phyloP scores from a whole-genome alignment of 2,888 invertebrate genomes.

The Matsumyia berberina region DNA sequence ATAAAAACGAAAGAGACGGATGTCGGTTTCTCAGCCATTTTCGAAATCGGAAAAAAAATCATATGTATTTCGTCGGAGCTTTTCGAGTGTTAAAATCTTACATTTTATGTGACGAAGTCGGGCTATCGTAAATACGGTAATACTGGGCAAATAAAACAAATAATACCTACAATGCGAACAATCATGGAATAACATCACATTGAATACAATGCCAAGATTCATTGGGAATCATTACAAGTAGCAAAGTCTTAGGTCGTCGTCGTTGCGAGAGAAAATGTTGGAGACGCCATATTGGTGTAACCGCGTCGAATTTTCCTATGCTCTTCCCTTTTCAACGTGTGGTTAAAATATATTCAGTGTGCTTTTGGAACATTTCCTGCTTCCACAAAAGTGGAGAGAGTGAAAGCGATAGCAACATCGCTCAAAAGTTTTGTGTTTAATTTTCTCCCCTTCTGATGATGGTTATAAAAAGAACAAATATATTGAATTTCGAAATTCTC shows the following conservation, averaged over 20 bases:
- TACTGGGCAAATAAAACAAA: neutral
- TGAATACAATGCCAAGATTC: slow-evolving; percentile 3
- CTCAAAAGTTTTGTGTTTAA: slow-evolving; percentile 27
- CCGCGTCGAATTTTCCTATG: slow-evolving; percentile 37
- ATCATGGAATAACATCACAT: slow-evolving; percentile 2
- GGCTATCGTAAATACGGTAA: slow-evolving; percentile 34
- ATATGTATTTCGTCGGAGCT: slow-evolving; percentile 56
- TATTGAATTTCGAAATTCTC: slow-evolving; percentile 49
- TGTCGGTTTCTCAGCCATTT: slow-evolving; percentile 35
- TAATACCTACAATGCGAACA: slow-evolving; percentile 12
- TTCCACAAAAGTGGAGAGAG: slow-evolving; percentile 9
- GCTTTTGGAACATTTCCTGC: slow-evolving; percentile 28
- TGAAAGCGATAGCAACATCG: slow-evolving; percentile 32
- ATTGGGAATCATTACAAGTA: slow-evolving; percentile 22
- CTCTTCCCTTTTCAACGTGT: slow-evolving; percentile 35
- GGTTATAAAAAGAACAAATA: slow-evolving; percentile 41
- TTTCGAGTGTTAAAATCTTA: slow-evolving; percentile 55
- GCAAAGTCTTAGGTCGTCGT: slow-evolving; percentile 33
- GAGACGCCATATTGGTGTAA: slow-evolving; percentile 72
- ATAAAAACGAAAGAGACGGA: slow-evolving; percentile 52
- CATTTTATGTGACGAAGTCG: slow-evolving; percentile 39
- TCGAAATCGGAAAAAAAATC: slow-evolving; percentile 58
- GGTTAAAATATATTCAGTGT: slow-evolving; percentile 23
- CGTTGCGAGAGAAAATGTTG: slow-evolving; percentile 45
- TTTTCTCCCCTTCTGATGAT: slow-evolving; percentile 15